Conservation (phyloP, 1,140 invertebrate genomes). For the Bombus terrestris region DNA sequence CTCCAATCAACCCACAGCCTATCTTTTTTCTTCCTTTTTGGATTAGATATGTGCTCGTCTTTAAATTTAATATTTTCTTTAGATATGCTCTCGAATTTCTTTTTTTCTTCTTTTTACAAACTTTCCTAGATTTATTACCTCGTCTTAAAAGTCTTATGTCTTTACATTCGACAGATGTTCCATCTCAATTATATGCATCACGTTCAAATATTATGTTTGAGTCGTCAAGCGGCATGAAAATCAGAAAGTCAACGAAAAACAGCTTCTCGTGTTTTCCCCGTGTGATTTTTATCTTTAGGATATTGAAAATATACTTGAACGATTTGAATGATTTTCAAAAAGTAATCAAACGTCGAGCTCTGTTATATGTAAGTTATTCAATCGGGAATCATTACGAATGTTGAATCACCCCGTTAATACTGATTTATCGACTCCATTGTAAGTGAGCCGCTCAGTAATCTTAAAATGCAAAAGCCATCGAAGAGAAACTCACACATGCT, state of each 20-base stretch:
- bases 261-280: neutral
- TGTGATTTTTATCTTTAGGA: neutral
- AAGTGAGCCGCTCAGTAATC: conserved; percentile 10
- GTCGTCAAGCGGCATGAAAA: neutral
- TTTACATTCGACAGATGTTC: too few relatives aligned
- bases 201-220: too few relatives aligned
- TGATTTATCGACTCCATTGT: conserved; percentile 35
- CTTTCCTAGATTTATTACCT: neutral
- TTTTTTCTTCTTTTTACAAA: neutral
- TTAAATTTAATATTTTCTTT: neutral
- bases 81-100: too few relatives aligned
- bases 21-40: neutral
- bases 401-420: conserved; percentile 41
- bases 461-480: conserved; percentile 58
- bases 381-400: conserved; percentile 12
- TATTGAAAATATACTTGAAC: neutral
- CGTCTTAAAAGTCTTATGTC: too few relatives aligned
- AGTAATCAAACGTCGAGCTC: neutral
- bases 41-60: neutral
- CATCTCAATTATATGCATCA: too few relatives aligned
- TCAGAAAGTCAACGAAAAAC: neutral
- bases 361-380: neutral
- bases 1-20: too few relatives aligned
- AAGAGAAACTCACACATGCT: conserved; percentile 70
- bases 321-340: conserved; percentile 9